Percentiles rank a stretch among this genome's conserved stretches.
phyloP scores from a whole-genome alignment of 1,140 invertebrate genomes.

The Acromyrmex heyeri region DNA sequence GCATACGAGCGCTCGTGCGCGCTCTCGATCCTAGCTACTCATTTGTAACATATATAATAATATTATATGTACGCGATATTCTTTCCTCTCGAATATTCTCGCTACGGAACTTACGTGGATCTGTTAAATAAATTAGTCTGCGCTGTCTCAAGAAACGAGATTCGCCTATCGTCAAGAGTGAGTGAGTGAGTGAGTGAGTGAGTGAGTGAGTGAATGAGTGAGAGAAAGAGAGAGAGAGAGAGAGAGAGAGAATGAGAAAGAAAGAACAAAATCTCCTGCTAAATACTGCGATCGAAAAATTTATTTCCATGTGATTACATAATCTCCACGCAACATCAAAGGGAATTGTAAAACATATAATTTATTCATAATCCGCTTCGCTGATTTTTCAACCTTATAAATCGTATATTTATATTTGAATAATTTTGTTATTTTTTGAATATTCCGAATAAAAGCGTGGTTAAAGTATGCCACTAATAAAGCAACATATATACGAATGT shows the following conservation, averaged over 20 bases:
- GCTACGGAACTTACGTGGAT: conserved; percentile 2
- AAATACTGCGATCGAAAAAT: neutral
- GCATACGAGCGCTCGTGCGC: conserved; percentile 60
- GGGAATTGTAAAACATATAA: neutral
- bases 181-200: neutral
- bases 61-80: conserved; percentile 44
- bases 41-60: conserved; percentile 50
- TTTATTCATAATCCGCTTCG: neutral
- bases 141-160: neutral
- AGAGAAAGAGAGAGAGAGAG: neutral
- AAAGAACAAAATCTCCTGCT: neutral
- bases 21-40: conserved; percentile 46
- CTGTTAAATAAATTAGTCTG: conserved; percentile 44
- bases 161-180: conserved; percentile 2
- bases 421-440: neutral
- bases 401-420: neutral
- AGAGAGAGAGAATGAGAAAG: neutral
- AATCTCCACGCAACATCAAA: conserved; percentile 5
- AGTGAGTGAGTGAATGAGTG: neutral
- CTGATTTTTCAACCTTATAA: neutral
- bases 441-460: conserved; percentile 14
- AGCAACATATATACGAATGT: conserved; percentile 63
- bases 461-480: conserved; percentile 46
- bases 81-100: conserved; percentile 41
- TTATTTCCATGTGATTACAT: neutral